Conservation (phyloP, 2,113 vertebrate species). For the Syngnathoides biaculeatus region DNA sequence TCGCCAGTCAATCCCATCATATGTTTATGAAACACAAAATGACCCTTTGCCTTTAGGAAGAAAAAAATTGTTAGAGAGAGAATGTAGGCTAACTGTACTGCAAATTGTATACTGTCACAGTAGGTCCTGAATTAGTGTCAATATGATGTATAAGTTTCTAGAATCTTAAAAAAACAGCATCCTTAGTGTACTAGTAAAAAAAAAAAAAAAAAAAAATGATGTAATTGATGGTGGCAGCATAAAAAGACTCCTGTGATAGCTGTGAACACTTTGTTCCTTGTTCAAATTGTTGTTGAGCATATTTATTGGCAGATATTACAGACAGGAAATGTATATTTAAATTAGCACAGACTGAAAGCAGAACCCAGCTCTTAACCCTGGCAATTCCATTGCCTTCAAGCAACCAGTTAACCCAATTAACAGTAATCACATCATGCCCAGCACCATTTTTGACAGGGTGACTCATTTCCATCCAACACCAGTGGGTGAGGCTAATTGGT, state of each 20-base stretch:
- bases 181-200: no score
- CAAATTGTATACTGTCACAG: neutral
- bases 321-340: conserved; percentile 42
- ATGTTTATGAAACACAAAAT: no score
- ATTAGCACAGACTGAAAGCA: conserved; percentile 67
- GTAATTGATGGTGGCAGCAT: no score
- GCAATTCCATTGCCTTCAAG: conserved; percentile 16
- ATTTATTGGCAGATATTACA: conserved; percentile 26
- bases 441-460: conserved; percentile 32
- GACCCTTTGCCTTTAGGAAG: no score
- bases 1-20: no score
- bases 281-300: conserved; percentile 8
- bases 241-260: neutral
- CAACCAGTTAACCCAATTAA: conserved; percentile 27
- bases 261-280: neutral
- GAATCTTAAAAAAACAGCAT: no score
- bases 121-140: no score
- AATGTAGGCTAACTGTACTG: no score
- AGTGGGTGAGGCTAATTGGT: conserved; percentile 6
- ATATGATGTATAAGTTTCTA: no score
- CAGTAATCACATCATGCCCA: conserved; percentile 43
- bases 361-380: conserved; percentile 44
- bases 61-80: no score
- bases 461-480: conserved; percentile 9
- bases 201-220: no score